Base-by-base conservation (phyloP, 2,797 vertebrate genomes). In the Ibycter americanus region DNA sequence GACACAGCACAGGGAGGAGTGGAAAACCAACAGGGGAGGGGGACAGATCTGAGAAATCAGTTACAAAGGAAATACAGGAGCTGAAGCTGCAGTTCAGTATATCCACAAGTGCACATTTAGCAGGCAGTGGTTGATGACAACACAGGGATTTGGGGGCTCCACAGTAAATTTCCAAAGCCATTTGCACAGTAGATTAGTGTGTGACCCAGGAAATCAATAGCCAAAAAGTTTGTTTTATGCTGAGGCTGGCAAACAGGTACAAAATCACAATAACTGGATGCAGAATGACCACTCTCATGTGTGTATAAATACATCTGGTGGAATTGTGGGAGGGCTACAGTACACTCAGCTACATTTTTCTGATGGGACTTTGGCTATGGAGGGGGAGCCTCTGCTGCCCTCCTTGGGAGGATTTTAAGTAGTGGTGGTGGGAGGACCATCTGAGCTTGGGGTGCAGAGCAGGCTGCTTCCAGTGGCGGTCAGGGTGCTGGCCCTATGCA, bases 141-240 rank as follows among this genome's bases (percentile, higher is more conserved):
- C 38, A 40, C 4, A 68, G 51, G 54, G 67, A 91, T 91, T 15
- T 91, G 61, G 72, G 61, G 34, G 38, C 17, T 90, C 59, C 76
- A 68, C n/a, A 38, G 87, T 83, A 93, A 90, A 87, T 92, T 89
- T 85, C 44, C 74, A 89, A 87, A 87, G 74, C 31, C 25, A 49
- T 93, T 95, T 91, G 74, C 78, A 83, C 73, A 73, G 52, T 38
- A 91, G 74, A 81, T 85, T 85, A 89, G 63, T 38, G 26, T 0
- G 0, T 82, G 92, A 90, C 83, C 54, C 21, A 66, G 74, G 91
- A 89, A 96, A 90, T 80, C 91, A 93, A 77, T 82, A 77, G 40
- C 16, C 36, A 95, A 68, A 89, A 91, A 65, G 11, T 23, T 12
- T 70, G 44, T 34, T 92, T 83, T 78, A 55, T 55, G 61, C 76